A percentile compares a stretch with the other conserved stretches of the same genome.
Evolutionary conservation across 2,113 vertebrate species (phyloP).

Genomic region (Ochotona curzoniae): DNA sequence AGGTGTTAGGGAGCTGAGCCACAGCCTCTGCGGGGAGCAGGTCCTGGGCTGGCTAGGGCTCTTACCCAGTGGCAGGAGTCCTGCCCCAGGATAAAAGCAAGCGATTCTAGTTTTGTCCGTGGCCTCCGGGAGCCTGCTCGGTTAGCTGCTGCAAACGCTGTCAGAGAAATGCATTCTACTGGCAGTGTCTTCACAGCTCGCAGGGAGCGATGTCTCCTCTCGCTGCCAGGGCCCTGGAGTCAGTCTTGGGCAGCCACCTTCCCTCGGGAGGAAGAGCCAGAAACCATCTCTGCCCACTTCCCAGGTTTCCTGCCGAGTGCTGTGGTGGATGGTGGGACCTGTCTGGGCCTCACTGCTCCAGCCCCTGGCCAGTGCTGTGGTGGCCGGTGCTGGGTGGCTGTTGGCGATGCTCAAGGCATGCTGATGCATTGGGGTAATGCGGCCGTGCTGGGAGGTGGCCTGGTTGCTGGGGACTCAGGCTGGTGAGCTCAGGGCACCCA

Average conservation of each 20-base stretch:
- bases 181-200: background rate
- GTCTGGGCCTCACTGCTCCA: accelerated
- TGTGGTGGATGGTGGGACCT: accelerated
- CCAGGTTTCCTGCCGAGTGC: accelerated
- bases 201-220: background rate
- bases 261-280: background rate
- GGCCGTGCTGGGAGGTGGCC: accelerated
- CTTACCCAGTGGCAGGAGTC: constrained; percentile 22
- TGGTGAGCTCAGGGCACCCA: background rate
- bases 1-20: constrained; percentile 66
- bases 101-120: background rate
- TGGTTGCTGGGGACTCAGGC: no score
- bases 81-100: background rate
- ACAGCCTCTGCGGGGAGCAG: constrained; percentile 66
- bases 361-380: accelerated
- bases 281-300: background rate
- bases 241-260: accelerated
- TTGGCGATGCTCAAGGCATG: accelerated
- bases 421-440: accelerated
- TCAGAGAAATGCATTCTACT: background rate
- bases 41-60: constrained; percentile 48
- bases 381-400: background rate
- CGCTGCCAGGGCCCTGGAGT: background rate
- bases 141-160: background rate
- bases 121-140: background rate